Conservation (phyloP, 2,888 invertebrate genomes). For the Caenorhabditis macrosperma region DNA sequence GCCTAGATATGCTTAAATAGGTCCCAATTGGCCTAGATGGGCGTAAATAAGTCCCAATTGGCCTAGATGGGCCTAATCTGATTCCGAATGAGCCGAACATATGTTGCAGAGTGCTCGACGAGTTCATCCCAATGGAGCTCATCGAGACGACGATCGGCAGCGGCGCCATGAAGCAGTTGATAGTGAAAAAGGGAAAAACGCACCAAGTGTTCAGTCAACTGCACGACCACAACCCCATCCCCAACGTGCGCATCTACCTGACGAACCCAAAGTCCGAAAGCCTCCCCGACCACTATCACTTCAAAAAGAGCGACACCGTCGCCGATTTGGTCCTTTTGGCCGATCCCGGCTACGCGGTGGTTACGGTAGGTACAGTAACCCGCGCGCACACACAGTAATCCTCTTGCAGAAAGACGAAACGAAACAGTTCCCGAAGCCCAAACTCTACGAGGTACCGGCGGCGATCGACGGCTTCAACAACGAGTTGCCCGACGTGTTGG, state of each 20-base stretch:
- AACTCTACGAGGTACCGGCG: constrained; percentile 50
- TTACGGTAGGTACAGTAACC: constrained; percentile 58
- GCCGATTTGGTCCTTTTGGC: constrained; percentile 65
- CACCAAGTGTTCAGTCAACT: constrained; percentile 69
- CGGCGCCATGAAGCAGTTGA: constrained; percentile 70
- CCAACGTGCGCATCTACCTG: constrained; percentile 68
- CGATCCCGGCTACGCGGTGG: constrained; percentile 67
- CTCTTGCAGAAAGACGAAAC: constrained; percentile 51
- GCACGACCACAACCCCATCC: constrained; percentile 65
- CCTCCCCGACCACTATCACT: constrained; percentile 66
- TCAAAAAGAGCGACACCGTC: constrained; percentile 60
- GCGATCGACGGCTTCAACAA: constrained; percentile 70
- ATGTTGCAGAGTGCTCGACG: constrained; percentile 65
- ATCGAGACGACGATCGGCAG: constrained; percentile 67
- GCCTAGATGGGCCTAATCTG: too few relatives aligned
- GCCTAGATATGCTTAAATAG: too few relatives aligned
- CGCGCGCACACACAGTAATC: neutral
- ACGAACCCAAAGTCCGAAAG: constrained; percentile 65
- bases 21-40: too few relatives aligned
- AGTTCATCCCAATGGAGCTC: constrained; percentile 70
- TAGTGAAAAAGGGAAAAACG: constrained; percentile 67
- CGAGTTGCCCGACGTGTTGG: constrained; percentile 67
- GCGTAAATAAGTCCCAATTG: too few relatives aligned
- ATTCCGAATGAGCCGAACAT: too few relatives aligned
- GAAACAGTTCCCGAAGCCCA: constrained; percentile 57